These are phyloP conservation scores for Vicugna pacos DNA, from an alignment of 2,113 vertebrate genomes.

Conservation along the genomic window DNA sequence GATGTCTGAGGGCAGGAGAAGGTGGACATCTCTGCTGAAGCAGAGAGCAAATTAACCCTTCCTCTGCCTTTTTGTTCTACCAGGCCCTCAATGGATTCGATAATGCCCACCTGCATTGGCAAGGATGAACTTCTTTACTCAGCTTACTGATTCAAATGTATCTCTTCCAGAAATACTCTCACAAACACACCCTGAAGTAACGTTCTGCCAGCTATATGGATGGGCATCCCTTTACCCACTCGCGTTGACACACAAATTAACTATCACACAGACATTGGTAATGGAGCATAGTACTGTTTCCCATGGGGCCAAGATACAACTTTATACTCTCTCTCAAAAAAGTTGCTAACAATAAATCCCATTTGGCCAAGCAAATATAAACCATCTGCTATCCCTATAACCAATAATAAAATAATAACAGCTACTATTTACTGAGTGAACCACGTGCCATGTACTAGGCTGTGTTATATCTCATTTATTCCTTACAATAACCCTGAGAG, in stretches of 20 bases:
- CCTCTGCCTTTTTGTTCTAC: neutral
- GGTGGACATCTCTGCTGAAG: neutral
- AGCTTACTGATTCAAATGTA: neutral
- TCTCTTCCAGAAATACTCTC: neutral
- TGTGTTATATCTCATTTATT: neutral
- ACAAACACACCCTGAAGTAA: neutral
- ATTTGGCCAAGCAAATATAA: constrained; percentile 19
- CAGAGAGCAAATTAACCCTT: neutral
- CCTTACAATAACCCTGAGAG: neutral
- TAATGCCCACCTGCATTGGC: neutral
- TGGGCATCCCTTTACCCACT: neutral
- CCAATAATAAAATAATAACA: constrained; percentile 26
- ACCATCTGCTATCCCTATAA: neutral
- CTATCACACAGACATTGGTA: neutral
- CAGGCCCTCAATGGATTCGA: neutral
- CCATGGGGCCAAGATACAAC: neutral
- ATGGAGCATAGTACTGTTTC: neutral
- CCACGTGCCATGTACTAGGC: neutral
- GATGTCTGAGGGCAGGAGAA: neutral
- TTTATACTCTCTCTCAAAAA: neutral
- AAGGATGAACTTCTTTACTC: neutral
- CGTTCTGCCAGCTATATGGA: neutral
- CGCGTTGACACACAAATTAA: neutral
- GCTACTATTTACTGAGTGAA: neutral
- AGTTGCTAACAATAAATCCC: constrained; percentile 4